Conservation (phyloP, 2,888 invertebrate genomes). For the Brachycybe producta region DNA sequence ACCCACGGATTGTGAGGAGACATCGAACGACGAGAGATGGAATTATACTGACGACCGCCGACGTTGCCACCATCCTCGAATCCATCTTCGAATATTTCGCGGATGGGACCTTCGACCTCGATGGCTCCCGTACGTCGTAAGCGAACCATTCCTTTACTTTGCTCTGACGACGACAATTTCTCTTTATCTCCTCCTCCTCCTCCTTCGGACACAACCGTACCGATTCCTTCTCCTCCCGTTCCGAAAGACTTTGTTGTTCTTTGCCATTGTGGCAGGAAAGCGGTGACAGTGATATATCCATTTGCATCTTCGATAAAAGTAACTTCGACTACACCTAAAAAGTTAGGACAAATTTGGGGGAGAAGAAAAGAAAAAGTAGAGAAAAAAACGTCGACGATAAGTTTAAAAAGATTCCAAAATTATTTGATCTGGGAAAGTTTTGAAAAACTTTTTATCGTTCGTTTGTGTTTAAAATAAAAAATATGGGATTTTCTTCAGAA, state of each 20-base stretch:
- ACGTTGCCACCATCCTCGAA: slow-evolving; percentile 22
- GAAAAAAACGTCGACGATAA: no score
- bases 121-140: slow-evolving; percentile 34
- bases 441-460: no score
- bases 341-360: slow-evolving; percentile 1
- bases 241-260: neutral
- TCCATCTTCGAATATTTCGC: slow-evolving; percentile 28
- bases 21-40: slow-evolving; percentile 18
- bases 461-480: no score
- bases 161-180: neutral
- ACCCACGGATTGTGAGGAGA: slow-evolving; percentile 41
- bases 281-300: slow-evolving; percentile 39
- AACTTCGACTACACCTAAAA: slow-evolving; percentile 29
- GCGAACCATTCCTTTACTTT: slow-evolving; percentile 28
- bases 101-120: slow-evolving; percentile 29
- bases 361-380: neutral
- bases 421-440: no score
- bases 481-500: no score
- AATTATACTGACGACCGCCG: slow-evolving; percentile 18
- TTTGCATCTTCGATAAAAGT: slow-evolving; percentile 37
- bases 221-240: neutral
- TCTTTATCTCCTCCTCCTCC: no score
- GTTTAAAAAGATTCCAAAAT: no score
- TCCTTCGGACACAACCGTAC: neutral
- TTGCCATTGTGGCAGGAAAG: slow-evolving; percentile 31